These are phyloP conservation scores for Drosophila guanche DNA, from an alignment of 1,140 invertebrate species.

Conservation along the genomic window DNA sequence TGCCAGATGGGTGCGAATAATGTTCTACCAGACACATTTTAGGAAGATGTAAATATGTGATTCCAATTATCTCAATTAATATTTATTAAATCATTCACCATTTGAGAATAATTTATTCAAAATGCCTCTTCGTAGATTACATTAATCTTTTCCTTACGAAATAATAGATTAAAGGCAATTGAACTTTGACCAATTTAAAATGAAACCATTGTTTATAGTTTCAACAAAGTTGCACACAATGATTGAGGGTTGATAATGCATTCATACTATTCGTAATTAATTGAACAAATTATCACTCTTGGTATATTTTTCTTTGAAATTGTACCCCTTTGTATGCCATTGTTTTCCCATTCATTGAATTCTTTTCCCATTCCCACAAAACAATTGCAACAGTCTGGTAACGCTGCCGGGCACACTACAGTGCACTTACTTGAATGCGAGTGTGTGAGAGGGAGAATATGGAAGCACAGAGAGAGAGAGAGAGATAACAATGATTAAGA, in stretches of 20 bases:
- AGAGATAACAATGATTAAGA: not conserved
- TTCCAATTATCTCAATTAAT: too few species aligned
- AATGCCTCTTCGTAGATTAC: too few species aligned
- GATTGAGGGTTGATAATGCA: conserved; percentile 22
- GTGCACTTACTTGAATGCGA: conserved; percentile 51
- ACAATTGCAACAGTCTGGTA: conserved; percentile 31
- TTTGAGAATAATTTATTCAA: too few species aligned
- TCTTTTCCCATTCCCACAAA: conserved; percentile 34
- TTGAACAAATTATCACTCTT: conserved; percentile 28
- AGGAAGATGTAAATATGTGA: too few species aligned
- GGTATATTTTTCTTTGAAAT: conserved; percentile 2
- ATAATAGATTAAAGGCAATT: not conserved
- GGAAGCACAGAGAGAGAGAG: not conserved
- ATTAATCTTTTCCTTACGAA: too few species aligned
- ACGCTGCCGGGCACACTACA: conserved; percentile 26
- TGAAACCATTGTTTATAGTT: conserved; percentile 12
- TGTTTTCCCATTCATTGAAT: conserved; percentile 49
- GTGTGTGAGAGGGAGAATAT: conserved; percentile 37
- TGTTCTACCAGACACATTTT: not conserved
- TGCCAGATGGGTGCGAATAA: conserved; percentile 22
- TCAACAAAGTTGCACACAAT: conserved; percentile 7
- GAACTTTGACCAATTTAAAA: not conserved
- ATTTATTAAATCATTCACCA: too few species aligned
- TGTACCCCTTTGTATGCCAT: conserved; percentile 29
- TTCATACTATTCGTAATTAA: conserved; percentile 24